phyloP scores from a whole-genome alignment of 2,888 invertebrate species.

The Trachelus tabidus region DNA sequence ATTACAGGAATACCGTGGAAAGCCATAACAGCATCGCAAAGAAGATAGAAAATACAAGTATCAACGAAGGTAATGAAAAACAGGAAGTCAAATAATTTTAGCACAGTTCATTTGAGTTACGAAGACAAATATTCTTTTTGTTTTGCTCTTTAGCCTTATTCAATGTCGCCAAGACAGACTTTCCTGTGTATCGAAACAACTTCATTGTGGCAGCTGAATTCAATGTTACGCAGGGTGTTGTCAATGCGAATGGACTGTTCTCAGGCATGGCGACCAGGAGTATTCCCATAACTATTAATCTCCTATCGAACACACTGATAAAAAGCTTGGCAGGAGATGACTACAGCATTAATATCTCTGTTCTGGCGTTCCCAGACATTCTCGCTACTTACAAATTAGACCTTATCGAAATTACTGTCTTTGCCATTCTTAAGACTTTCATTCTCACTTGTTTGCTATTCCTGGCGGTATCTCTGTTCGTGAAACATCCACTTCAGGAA shows the following conservation, averaged over 20 bases:
- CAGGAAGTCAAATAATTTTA: background rate
- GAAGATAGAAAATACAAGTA: conserved; percentile 25
- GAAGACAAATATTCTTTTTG: background rate
- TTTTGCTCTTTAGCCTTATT: conserved; percentile 61
- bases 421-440: conserved; percentile 38
- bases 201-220: conserved; percentile 69
- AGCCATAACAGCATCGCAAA: conserved; percentile 35
- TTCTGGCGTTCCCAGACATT: conserved; percentile 47
- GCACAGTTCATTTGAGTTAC: background rate
- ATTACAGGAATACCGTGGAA: conserved; percentile 38
- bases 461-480: conserved; percentile 68
- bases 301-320: conserved; percentile 66
- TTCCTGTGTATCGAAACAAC: conserved; percentile 66
- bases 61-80: conserved; percentile 32
- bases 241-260: conserved; percentile 64
- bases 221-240: conserved; percentile 32
- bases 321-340: conserved; percentile 44
- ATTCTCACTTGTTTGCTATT: conserved; percentile 60
- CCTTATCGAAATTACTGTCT: conserved; percentile 5
- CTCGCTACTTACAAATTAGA: conserved; percentile 17
- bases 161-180: conserved; percentile 53
- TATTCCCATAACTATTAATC: conserved; percentile 69
- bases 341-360: conserved; percentile 45
- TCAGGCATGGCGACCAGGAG: conserved; percentile 70
- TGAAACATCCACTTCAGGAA: conserved; percentile 75